Evolutionary conservation across 2,113 vertebrate genomes (phyloP).

Genomic region (Oryzias curvinotus): DNA sequence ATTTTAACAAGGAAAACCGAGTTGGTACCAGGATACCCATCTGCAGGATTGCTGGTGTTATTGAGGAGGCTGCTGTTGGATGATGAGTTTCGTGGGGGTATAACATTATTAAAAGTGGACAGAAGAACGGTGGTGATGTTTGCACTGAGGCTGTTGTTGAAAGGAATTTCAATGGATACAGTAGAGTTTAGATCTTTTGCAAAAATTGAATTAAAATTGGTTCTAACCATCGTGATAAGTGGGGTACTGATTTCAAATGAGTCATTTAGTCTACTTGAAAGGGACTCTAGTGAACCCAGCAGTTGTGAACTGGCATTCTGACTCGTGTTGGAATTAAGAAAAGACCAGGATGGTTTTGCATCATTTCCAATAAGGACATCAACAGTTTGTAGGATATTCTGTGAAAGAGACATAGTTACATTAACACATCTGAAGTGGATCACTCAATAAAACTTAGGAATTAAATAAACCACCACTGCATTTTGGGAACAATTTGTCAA

Average conservation of each 20-base stretch:
- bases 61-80: not conserved
- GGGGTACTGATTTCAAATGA: constrained; percentile 26
- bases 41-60: constrained; percentile 44
- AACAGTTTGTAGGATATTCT: constrained; percentile 69
- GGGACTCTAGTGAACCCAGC: constrained; percentile 73
- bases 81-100: constrained; percentile 58
- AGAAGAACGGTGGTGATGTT: constrained; percentile 74
- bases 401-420: constrained; percentile 27
- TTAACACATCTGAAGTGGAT: too few species aligned
- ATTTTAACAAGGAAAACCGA: constrained; percentile 78
- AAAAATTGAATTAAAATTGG: constrained; percentile 4
- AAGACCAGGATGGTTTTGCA: constrained; percentile 49
- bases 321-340: constrained; percentile 45
- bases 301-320: constrained; percentile 66
- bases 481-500: not conserved
- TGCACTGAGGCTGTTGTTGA: not conserved
- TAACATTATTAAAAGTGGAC: constrained; percentile 69
- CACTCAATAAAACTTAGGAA: too few species aligned
- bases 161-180: constrained; percentile 65
- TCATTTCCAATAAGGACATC: constrained; percentile 46
- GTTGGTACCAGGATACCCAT: constrained; percentile 62
- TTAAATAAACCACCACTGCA: too few species aligned
- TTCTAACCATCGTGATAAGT: constrained; percentile 51
- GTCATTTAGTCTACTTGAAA: constrained; percentile 52
- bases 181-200: constrained; percentile 38